Conservation (phyloP, 2,113 vertebrate genomes). For the Syrmaticus mikado region DNA sequence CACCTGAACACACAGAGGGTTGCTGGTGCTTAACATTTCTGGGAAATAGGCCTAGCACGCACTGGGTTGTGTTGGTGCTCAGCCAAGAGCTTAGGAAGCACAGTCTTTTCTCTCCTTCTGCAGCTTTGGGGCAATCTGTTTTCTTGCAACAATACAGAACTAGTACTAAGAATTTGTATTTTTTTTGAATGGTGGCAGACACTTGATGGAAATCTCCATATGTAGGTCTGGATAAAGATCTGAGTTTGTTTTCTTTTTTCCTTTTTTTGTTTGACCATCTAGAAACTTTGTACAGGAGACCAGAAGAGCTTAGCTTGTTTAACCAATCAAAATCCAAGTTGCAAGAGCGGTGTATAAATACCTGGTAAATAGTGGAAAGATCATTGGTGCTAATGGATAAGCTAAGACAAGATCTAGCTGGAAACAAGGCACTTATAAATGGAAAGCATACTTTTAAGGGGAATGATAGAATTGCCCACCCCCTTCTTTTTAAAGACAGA, state of each 20-base stretch:
- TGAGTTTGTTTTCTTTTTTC: background rate
- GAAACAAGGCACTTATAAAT: background rate
- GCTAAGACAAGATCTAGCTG: background rate
- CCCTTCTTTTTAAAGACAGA: background rate
- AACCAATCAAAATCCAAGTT: background rate
- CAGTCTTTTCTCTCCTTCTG: background rate
- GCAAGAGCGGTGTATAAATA: background rate
- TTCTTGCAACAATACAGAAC: background rate
- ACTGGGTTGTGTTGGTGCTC: background rate
- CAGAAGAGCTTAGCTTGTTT: background rate
- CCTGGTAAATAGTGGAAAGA: background rate
- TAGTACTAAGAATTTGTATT: background rate
- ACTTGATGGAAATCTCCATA: background rate
- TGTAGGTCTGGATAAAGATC: background rate
- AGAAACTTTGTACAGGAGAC: background rate
- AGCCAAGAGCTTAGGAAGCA: background rate
- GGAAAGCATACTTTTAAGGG: background rate
- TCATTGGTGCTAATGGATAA: background rate
- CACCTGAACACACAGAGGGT: background rate
- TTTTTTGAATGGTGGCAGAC: background rate
- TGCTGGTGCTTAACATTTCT: background rate
- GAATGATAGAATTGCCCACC: background rate
- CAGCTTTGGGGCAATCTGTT: background rate
- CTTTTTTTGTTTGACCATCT: background rate
- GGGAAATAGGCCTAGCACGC: background rate